Evolutionary conservation across 2,113 vertebrate species (phyloP), one percentile per base, ranked within the genome.

Genomic region (Pomatorhinus ruficollis): DNA sequence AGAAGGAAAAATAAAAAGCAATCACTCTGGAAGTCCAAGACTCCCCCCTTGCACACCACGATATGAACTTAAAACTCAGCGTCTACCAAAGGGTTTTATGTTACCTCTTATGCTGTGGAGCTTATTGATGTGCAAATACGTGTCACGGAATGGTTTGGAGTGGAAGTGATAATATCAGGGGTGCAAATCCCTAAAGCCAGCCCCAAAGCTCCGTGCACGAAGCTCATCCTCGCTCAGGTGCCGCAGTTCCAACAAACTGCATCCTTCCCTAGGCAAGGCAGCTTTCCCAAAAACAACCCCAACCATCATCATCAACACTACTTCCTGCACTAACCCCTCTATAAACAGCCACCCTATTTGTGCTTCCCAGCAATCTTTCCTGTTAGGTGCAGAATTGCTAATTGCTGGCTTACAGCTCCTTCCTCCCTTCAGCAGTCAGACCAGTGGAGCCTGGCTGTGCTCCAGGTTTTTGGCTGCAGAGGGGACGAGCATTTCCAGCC

Each of bases 331-430:
- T 86, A 82, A 70, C 71, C 88, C 47, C 4, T 54, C 0, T 70
- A 47, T 80, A 91, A 98, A 97, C 95, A 97, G 85, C 10, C 37
- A 75, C 92, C 69, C 83, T 96, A 49, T 97, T 97, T 97, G 75
- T 92, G 80, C 83, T 97, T 93, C 97, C 94, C 90, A 92, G 86
- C 74, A 90, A 95, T 95, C 96, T 76, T 97, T 95, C 96, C 96
- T 94, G 71, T 81, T 72, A 83, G 92, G 75, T 92, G 95, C 93
- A 89, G 94, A 83, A 82, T 87, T 95, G 91, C 97, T 97, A 97
- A 97, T 97, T 97, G 92, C 93, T 91, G 94, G 68, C 89, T 97
- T 95, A 85, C 59, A 66, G 83, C 89, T 95, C 91, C 86, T 96
- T 96, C 91, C 93, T 95, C 92, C 89, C 91, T 0, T 12, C 94